Evolutionary conservation across 2,888 invertebrate genomes (phyloP), one percentile per base, ranked within the genome.

Genomic region (Yponomeuta cagnagella): DNA sequence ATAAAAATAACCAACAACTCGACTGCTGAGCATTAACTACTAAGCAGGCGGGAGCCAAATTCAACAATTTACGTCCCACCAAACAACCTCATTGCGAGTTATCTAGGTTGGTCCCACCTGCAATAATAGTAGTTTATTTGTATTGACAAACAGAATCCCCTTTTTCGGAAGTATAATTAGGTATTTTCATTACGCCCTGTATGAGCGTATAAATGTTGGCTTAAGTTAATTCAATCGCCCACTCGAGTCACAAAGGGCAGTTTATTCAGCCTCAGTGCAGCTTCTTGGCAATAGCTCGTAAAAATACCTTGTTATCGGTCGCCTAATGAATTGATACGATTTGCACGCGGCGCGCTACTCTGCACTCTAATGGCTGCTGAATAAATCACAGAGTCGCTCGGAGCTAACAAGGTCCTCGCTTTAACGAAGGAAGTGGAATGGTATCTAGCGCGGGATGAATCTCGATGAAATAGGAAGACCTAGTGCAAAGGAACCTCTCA

Each of bases 281-380:
- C 12, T 4, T 6, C 52, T 58, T 6, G 43, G 52, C 52, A 58
- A 58, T 58, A 58, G 52, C 52, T 58, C 52, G 52, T 58, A 58
- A 58, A 58, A 58, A 58, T 58, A 58, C 52, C 52, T 58, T 58
- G 52, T 58, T 58, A 58, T 58, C 52, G 52, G 52, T 58, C 52
- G 52, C 52, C 52, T 58, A 58, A 58, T 58, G 52, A 58, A 58
- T 58, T 58, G 52, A 58, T 58, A 58, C 52, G 52, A 58, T 58
- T 58, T 58, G 52, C 15, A 15, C 52, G 52, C 52, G 52, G 52
- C 52, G 15, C 12, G 52, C 52, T 15, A 58, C 52, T 58, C 52
- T 58, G 52, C 52, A 58, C 52, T 12, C 15, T 58, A 58, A 58
- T 15, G 15, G 2, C 52, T 58, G 52, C 15, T 58, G 52, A 58